phyloP scores from a whole-genome alignment of 2,888 invertebrate genomes.

The Eupithecia tripunctaria region DNA sequence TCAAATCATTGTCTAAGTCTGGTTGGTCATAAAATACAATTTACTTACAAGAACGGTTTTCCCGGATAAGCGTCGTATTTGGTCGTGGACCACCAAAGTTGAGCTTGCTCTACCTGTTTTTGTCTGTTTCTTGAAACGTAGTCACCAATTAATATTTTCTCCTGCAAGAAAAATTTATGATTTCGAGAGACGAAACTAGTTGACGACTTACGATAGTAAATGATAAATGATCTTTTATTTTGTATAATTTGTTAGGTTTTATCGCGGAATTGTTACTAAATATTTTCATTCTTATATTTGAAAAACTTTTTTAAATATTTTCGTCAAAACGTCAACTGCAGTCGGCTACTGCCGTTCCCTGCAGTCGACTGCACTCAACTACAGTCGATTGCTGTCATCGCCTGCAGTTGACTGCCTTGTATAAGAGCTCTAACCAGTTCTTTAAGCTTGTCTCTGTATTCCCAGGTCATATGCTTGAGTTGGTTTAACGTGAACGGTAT shows the following conservation, averaged over 20 bases:
- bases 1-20: not conserved
- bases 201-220: no score
- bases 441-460: not conserved
- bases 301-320: no score
- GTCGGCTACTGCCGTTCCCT: no score
- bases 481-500: not conserved
- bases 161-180: not conserved
- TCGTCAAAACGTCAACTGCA: no score
- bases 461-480: not conserved
- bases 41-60: slow-evolving; percentile 2
- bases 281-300: no score
- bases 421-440: not conserved
- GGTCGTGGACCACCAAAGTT: slow-evolving; percentile 13
- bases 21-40: not conserved
- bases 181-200: no score
- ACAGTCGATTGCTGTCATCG: no score
- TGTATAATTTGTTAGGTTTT: no score
- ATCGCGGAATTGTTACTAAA: no score
- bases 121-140: not conserved
- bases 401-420: no score
- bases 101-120: slow-evolving; percentile 4
- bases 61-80: not conserved
- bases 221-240: no score
- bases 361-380: no score
- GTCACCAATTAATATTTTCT: not conserved